Conservation (phyloP, 2,797 vertebrate species). For the Neosalanx taihuensis region DNA sequence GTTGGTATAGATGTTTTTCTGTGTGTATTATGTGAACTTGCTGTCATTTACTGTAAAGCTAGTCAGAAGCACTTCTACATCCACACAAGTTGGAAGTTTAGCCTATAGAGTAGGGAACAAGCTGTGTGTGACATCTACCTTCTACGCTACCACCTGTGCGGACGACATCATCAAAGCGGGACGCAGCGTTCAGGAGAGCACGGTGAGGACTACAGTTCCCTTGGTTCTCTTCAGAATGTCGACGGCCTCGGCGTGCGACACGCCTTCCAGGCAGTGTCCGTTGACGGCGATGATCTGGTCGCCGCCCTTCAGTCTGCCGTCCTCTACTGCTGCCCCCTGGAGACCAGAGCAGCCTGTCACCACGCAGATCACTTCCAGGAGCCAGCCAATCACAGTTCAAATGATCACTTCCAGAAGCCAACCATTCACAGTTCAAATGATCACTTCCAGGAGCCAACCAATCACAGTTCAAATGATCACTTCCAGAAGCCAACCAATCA, state of each 20-base stretch:
- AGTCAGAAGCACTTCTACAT: neutral
- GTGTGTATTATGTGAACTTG: neutral
- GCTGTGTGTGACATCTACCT: neutral
- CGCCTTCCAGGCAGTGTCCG: constrained; percentile 86
- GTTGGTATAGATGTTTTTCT: neutral
- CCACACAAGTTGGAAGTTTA: neutral
- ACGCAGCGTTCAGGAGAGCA: constrained; percentile 75
- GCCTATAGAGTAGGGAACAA: neutral
- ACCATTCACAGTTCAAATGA: no score
- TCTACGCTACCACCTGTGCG: neutral
- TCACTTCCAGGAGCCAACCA: no score
- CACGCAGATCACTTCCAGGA: neutral
- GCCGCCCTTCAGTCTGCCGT: constrained; percentile 83
- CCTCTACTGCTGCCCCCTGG: constrained; percentile 90
- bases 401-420: neutral
- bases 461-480: no score
- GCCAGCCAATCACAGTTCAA: no score
- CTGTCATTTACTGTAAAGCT: neutral
- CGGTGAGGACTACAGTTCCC: constrained; percentile 83
- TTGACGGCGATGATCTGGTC: constrained; percentile 94
- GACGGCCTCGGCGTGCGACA: constrained; percentile 88
- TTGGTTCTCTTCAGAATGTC: constrained; percentile 88
- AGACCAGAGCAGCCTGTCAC: constrained; percentile 24
- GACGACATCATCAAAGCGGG: neutral
- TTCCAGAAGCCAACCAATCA: no score